Evolutionary conservation across 2,797 vertebrate genomes (phyloP), one percentile per base, ranked within the genome.

Genomic region (Emys orbicularis): DNA sequence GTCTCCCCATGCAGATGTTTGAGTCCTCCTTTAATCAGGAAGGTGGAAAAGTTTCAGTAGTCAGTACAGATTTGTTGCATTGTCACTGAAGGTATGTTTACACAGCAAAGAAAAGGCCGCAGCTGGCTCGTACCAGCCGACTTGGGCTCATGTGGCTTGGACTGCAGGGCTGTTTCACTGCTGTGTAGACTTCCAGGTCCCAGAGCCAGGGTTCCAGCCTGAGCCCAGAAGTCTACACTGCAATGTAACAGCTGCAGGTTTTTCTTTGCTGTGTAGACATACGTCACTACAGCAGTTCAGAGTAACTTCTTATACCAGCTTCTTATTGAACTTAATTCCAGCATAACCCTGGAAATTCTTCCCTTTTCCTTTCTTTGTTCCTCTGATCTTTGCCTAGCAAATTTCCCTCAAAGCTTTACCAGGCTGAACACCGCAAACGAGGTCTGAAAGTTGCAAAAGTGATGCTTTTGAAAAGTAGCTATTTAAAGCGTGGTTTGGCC

Each of bases 281-380:
- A 89, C 96, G 95, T 94, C 12, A 90, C 90, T 84, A 44, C 92
- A 91, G 86, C 87, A 81, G 94, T 95, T 94, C 87, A 82, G 84
- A 88, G 90, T 79, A 84, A 88, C 86, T 56, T 87, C 74, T 59
- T 86, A 41, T 92, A 88, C 87, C 0, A 1, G n/a, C 89, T 94
- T 80, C 91, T 94, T 68, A 37, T 5, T 21, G 5, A 72, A 72
- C 3, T 72, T 41, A 72, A 72, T 72, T 72, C 19, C n/a, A 41
- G 19, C 21, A 21, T 72, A 41, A 37, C 21, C 19, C 21, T 41
- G 68, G 37, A 72, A 41, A 72, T 41, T 25, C 21, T 72, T 72
- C 37, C n/a, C 9, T 72, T 72, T 68, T 72, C 41, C n/a, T n/a
- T 37, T 68, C 34, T 59, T 37, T 72, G 37, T 41, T 72, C 16